Evolutionary conservation across 2,113 vertebrate species (phyloP).

Genomic region (Anoura caudifer): DNA sequence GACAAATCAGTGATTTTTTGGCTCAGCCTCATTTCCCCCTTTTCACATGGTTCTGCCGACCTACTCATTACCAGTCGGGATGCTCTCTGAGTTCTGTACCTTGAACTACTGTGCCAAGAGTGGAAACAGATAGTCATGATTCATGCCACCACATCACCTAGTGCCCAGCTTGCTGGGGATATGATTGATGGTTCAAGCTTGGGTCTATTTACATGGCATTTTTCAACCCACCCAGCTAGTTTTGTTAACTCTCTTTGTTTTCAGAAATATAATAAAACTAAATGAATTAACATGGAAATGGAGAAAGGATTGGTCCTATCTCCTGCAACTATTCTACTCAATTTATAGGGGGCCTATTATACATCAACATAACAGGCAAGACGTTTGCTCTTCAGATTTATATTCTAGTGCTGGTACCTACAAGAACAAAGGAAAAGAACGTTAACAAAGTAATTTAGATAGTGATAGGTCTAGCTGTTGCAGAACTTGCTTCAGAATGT

Average conservation of each 20-base stretch:
- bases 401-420: neutral
- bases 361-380: neutral
- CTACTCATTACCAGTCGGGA: neutral
- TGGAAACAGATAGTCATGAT: neutral
- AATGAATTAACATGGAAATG: neutral
- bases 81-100: neutral
- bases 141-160: no score
- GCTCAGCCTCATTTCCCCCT: neutral
- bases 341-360: neutral
- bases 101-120: neutral
- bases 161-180: neutral
- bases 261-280: neutral
- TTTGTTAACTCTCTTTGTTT: neutral
- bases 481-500: neutral
- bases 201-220: neutral
- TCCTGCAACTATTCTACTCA: neutral
- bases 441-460: neutral
- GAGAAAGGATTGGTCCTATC: neutral
- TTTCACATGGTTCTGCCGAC: neutral
- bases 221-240: neutral
- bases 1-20: neutral
- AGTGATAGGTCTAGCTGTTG: neutral
- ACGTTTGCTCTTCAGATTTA: neutral
- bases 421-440: neutral
- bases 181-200: neutral